These are phyloP conservation scores for Thamnaconus septentrionalis DNA, from an alignment of 2,113 vertebrate species.

Conservation along the genomic window DNA sequence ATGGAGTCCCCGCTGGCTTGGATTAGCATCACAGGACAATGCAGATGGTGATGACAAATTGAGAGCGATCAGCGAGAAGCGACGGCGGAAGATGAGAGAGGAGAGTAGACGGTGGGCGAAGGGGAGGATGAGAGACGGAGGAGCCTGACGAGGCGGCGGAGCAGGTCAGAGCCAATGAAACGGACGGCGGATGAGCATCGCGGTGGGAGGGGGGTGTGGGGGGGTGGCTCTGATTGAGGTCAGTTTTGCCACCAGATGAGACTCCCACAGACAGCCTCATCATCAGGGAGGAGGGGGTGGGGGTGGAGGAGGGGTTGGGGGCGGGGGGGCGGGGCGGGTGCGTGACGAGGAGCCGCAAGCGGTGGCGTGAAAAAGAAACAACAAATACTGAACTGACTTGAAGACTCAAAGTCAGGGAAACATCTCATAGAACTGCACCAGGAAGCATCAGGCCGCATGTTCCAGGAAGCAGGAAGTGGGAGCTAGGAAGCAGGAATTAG, in stretches of 20 bases:
- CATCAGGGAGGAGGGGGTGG: constrained; percentile 57
- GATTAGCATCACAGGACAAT: constrained; percentile 63
- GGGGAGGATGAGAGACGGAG: constrained; percentile 51
- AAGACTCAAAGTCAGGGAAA: too few relatives aligned
- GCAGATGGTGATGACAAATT: constrained; percentile 48
- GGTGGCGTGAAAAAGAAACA: too few relatives aligned
- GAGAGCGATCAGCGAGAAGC: constrained; percentile 53
- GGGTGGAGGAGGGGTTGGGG: background rate
- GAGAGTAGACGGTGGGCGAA: constrained; percentile 20
- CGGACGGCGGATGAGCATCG: constrained; percentile 45
- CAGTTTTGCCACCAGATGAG: constrained; percentile 71
- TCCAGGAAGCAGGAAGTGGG: too few relatives aligned
- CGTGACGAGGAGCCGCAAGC: too few relatives aligned
- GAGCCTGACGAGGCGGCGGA: constrained; percentile 54
- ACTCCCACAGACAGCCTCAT: constrained; percentile 65
- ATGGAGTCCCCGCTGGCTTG: constrained; percentile 11
- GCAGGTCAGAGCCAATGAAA: constrained; percentile 61
- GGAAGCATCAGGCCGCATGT: too few relatives aligned
- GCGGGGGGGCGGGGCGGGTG: too few relatives aligned
- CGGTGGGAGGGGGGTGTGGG: constrained; percentile 39
- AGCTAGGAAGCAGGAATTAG: too few relatives aligned
- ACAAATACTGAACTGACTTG: too few relatives aligned
- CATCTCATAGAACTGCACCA: too few relatives aligned
- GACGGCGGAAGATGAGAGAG: constrained; percentile 46
- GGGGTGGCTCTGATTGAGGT: constrained; percentile 72